Base-by-base conservation (phyloP, 1,140 invertebrate species). In the Tetragnatha versicolor region DNA sequence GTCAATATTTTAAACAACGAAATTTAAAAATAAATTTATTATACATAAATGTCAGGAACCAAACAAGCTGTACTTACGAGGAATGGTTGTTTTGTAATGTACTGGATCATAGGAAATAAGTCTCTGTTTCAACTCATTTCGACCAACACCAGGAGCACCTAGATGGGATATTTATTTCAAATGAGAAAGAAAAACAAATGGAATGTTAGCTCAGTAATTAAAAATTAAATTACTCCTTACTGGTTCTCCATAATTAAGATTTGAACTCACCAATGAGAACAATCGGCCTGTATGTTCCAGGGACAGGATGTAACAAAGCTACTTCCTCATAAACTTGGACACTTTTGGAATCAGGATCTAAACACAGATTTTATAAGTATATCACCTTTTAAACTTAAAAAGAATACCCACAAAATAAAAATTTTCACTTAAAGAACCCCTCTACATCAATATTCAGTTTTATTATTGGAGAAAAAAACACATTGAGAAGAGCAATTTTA, bases 291-390 rank as follows among this genome's bases (percentile, higher is more conserved):
- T 92, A 92, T 20, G 92, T 86, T 5, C 93, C 93, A 0, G 94
- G 91, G 77, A 93, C 89, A 9, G 95, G 95, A 85, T 95, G 95
- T 53, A 97, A 88, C 83, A 94, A 92, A 39, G 94, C 94, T 39
- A 98, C 95, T 86, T 97, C 95, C 87, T 98, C 96, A 86, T 98
- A 98, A 0, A 95, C 97, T 25, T 94, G 91, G 82, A 97, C 94
- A 85, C 96, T 92, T 88, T 97, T 95, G 2, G 94, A 81, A 66
- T 87, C 86, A 82, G 83, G 86, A 61, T 85, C 85, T 83, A 82
- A 65, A 83, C 14, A 33, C 37, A 47, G 20, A 47, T 47, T 47
- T 17, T 47, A 20, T 20, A 47, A 47, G n/a, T n/a, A n/a, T n/a
- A n/a, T n/a, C 39, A 45, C 7, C 7, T 45, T 45, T 45, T 9